Percentiles rank a stretch among this genome's conserved stretches.
phyloP scores from a whole-genome alignment of 2,113 vertebrate species.

The Glaucidium brasilianum region DNA sequence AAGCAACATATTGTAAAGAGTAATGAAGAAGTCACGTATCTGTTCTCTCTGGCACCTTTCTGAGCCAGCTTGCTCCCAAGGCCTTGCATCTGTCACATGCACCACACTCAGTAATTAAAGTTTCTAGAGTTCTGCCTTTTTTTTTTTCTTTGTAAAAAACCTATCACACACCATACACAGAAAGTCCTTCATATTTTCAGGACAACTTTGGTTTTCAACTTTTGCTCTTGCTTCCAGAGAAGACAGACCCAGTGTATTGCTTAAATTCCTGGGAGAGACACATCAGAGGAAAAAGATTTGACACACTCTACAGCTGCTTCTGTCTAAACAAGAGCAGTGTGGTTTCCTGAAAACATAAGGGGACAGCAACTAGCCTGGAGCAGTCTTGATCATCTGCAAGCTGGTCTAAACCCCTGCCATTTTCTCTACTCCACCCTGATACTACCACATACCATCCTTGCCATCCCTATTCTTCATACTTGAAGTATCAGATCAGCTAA shows the following conservation, averaged over 20 bases:
- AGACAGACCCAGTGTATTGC: not conserved
- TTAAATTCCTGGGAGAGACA: not conserved
- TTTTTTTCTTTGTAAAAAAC: not conserved
- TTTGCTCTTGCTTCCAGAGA: not conserved
- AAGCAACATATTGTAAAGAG: not conserved
- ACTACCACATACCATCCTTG: not conserved
- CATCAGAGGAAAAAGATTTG: too few species aligned
- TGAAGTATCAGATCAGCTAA: not conserved
- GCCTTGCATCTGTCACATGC: not conserved
- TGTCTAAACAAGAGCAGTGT: not conserved
- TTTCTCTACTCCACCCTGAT: not conserved
- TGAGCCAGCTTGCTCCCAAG: not conserved
- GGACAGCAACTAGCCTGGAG: not conserved
- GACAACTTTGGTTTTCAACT: not conserved
- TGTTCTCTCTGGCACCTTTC: not conserved
- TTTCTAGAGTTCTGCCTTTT: not conserved
- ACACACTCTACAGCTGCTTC: not conserved
- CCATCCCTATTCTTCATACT: not conserved
- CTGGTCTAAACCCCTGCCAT: not conserved
- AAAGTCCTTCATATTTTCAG: not conserved
- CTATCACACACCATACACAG: not conserved
- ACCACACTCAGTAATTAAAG: too few species aligned
- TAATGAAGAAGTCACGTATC: rapidly evolving
- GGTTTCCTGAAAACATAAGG: not conserved
- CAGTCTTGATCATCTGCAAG: not conserved